Conservation (phyloP, 2,113 vertebrate species). For the Hyperopisus bebe region DNA sequence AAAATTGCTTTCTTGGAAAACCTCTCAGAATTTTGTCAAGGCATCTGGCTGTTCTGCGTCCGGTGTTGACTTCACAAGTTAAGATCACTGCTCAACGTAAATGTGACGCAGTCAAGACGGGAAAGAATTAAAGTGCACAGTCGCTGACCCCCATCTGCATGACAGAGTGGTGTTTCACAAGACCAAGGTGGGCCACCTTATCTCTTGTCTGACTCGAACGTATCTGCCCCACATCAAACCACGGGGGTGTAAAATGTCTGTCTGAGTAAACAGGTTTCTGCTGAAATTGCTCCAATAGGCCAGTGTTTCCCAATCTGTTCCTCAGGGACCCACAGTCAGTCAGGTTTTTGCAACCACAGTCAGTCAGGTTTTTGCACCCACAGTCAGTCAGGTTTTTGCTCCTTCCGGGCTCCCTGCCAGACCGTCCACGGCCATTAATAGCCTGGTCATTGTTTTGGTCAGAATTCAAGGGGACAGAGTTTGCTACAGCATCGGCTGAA, state of each 20-base stretch:
- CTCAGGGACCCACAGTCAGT: too few relatives aligned
- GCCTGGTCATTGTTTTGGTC: background rate
- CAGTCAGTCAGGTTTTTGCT: too few relatives aligned
- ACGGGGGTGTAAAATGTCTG: background rate
- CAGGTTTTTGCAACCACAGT: too few relatives aligned
- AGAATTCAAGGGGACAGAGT: too few relatives aligned
- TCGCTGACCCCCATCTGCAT: background rate
- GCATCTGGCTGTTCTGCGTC: background rate
- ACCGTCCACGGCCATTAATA: background rate
- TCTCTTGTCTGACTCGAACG: background rate
- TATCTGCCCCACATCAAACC: background rate
- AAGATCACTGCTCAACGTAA: too few relatives aligned
- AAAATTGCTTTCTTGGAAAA: background rate
- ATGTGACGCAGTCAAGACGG: background rate
- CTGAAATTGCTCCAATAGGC: background rate
- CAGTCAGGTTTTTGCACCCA: too few relatives aligned
- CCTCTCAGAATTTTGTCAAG: background rate
- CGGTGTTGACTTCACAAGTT: background rate
- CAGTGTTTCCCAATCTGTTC: too few relatives aligned
- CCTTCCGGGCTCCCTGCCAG: too few relatives aligned
- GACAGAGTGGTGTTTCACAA: background rate
- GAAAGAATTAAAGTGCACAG: background rate
- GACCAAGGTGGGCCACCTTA: background rate
- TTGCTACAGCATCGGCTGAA: too few relatives aligned
- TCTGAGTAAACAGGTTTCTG: background rate